Percentiles rank a stretch among this genome's conserved stretches.
phyloP scores from a whole-genome alignment of 2,888 invertebrate species.

The Luperina testacea region DNA sequence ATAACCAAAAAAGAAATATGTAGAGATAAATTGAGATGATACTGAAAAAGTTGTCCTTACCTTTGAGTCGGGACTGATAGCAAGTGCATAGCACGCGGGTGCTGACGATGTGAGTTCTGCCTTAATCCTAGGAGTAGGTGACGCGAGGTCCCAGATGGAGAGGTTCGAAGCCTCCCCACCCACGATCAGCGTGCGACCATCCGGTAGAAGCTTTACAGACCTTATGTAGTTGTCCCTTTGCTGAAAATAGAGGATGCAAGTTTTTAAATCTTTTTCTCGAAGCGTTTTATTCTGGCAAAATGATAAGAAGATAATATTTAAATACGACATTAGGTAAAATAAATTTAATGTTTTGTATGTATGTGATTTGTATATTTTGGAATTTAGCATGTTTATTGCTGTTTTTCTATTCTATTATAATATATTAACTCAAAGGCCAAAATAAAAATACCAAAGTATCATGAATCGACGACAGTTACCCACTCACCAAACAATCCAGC shows the following conservation, averaged over 20 bases:
- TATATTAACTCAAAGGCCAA: conserved; percentile 35
- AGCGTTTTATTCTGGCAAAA: conserved; percentile 19
- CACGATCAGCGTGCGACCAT: conserved; percentile 97
- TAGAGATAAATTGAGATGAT: not conserved
- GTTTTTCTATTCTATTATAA: not conserved
- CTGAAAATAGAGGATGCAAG: conserved; percentile 74
- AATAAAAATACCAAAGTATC: conserved; percentile 62
- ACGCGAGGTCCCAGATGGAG: conserved; percentile 98
- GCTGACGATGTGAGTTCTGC: conserved; percentile 98
- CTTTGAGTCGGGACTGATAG: conserved; percentile 98
- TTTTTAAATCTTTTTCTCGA: conserved; percentile 29
- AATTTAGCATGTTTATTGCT: conserved; percentile 44
- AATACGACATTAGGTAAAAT: conserved; percentile 13
- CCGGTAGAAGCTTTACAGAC: conserved; percentile 97
- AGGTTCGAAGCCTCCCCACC: conserved; percentile 98
- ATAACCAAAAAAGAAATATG: not conserved
- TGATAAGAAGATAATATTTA: conserved; percentile 13
- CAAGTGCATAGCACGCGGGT: conserved; percentile 99
- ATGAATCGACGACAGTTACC: conserved; percentile 85
- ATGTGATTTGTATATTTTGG: conserved; percentile 31
- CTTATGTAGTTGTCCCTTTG: conserved; percentile 98
- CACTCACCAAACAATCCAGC: conserved; percentile 96
- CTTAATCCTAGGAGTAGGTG: conserved; percentile 97
- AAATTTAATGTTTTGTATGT: not conserved
- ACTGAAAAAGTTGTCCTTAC: conserved; percentile 71